Conservation (phyloP, 2,888 invertebrate genomes). For the Rotaria magnacalcarata region DNA sequence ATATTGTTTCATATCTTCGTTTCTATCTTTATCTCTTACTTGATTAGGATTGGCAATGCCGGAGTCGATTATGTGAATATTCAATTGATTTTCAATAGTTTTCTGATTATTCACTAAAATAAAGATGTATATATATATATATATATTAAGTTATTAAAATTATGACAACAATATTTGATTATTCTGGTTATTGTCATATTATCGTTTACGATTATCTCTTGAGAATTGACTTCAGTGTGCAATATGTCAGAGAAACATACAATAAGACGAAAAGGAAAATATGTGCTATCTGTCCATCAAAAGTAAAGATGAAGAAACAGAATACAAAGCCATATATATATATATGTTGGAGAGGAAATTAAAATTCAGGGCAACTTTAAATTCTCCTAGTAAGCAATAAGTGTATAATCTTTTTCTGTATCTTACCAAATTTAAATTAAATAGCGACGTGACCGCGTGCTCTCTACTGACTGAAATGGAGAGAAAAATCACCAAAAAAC, state of each 20-base stretch:
- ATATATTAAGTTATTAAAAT: not conserved
- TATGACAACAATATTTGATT: not conserved
- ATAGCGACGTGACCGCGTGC: too few relatives aligned
- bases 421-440: too few relatives aligned
- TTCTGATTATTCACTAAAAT: not conserved
- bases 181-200: not conserved
- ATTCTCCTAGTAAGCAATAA: too few relatives aligned
- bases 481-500: too few relatives aligned
- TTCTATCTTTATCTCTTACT: constrained; percentile 9
- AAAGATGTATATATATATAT: not conserved
- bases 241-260: not conserved
- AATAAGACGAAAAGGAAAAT: not conserved
- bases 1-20: not conserved
- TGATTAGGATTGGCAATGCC: not conserved
- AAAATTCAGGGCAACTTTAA: too few relatives aligned
- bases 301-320: not conserved
- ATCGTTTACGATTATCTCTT: not conserved
- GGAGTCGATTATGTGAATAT: not conserved
- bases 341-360: too few relatives aligned
- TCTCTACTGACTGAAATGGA: too few relatives aligned
- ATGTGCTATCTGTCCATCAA: not conserved
- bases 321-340: not conserved
- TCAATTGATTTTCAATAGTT: not conserved
- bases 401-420: too few relatives aligned
- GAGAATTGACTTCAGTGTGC: not conserved